These are phyloP conservation scores for Cyrtorhinus lividipennis DNA, from an alignment of 1,140 invertebrate genomes.

Conservation along the genomic window DNA sequence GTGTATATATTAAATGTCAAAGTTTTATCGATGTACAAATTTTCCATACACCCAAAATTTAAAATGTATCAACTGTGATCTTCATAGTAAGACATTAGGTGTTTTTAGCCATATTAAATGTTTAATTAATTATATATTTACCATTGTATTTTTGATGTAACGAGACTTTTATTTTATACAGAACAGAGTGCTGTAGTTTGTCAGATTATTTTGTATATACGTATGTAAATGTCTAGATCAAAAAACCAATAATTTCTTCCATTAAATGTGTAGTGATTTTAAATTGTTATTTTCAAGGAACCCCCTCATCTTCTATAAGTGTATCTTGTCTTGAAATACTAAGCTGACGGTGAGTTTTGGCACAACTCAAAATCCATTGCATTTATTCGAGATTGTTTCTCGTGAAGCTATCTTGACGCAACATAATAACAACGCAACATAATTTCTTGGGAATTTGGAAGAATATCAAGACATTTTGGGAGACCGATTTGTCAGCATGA, in stretches of 20 bases:
- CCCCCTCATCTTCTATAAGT: no score
- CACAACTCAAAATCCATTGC: no score
- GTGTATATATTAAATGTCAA: background rate
- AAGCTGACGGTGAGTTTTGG: no score
- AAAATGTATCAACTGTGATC: background rate
- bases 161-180: background rate
- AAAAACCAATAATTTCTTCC: background rate
- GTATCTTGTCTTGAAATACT: no score
- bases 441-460: no score
- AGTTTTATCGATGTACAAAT: background rate
- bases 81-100: constrained; percentile 4
- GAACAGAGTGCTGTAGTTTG: background rate
- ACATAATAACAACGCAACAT: no score
- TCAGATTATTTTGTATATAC: background rate
- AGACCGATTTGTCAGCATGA: no score
- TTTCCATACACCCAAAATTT: background rate
- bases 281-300: no score
- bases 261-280: background rate
- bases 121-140: background rate
- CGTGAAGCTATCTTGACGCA: no score
- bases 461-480: no score
- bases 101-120: constrained; percentile 4
- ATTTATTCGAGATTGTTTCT: no score
- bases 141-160: background rate
- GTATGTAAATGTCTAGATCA: background rate